These are phyloP conservation scores for Myiotriccus ornatus DNA, from an alignment of 2,797 vertebrate genomes.

Conservation along the genomic window DNA sequence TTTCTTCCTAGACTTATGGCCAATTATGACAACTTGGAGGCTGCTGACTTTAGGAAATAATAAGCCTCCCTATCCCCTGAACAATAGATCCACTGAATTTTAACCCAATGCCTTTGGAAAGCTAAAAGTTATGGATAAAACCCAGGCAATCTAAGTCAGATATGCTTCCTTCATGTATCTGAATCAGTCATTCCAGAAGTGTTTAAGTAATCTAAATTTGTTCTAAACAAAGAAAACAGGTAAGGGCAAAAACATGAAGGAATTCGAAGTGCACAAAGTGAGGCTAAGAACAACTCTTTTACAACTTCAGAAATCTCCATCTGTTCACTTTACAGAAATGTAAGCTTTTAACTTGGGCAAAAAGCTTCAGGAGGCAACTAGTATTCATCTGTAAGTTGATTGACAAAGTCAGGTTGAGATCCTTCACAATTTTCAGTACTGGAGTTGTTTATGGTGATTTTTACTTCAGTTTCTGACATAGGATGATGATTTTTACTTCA, in stretches of 20 bases:
- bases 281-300: not conserved
- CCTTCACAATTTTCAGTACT: not conserved
- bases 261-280: not conserved
- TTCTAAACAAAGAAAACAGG: not conserved
- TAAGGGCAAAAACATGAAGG: not conserved
- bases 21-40: constrained; percentile 6
- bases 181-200: not conserved
- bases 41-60: not conserved
- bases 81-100: not conserved
- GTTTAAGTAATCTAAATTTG: not conserved
- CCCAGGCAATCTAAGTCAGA: not conserved
- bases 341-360: not conserved
- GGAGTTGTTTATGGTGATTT: not conserved
- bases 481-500: not conserved
- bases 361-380: not conserved
- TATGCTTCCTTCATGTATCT: not conserved
- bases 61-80: not conserved
- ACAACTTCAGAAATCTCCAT: not conserved
- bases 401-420: not conserved
- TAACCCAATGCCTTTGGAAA: not conserved
- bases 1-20: constrained; percentile 28
- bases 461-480: not conserved
- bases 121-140: not conserved
- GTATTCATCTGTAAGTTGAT: not conserved
- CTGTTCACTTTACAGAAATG: not conserved